These are phyloP conservation scores for Cercopithecus mitis DNA, from an alignment of 2,797 vertebrate species.

Conservation along the genomic window DNA sequence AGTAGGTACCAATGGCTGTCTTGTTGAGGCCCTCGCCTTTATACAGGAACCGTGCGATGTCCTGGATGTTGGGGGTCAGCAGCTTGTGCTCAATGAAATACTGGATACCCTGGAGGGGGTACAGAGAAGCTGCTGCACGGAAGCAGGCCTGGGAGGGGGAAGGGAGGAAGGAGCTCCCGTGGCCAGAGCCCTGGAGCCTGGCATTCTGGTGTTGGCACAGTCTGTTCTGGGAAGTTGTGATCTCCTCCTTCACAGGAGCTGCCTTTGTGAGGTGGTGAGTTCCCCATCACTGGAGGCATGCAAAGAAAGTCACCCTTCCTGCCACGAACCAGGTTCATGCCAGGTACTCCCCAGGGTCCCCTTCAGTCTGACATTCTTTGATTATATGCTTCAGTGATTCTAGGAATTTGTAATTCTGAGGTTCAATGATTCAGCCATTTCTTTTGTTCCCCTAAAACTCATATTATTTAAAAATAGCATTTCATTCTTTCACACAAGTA, in stretches of 20 bases:
- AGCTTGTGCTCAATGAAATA: slow-evolving; percentile 90
- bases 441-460: not conserved
- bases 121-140: not conserved
- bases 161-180: rapidly evolving
- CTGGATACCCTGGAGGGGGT: slow-evolving; percentile 88
- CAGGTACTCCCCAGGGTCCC: not conserved
- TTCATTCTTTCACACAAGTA: not conserved
- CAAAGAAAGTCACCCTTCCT: not conserved
- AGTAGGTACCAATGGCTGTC: slow-evolving; percentile 93
- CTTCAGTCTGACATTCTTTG: not conserved
- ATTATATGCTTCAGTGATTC: not conserved
- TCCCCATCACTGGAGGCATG: not conserved
- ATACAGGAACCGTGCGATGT: slow-evolving; percentile 93
- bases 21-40: slow-evolving; percentile 96
- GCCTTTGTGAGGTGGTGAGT: not conserved
- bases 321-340: not conserved
- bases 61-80: slow-evolving; percentile 83
- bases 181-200: not conserved
- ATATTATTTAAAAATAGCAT: not conserved
- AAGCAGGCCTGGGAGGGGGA: not conserved
- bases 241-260: not conserved
- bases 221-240: not conserved
- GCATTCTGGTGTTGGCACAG: not conserved
- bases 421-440: not conserved
- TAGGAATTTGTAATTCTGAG: not conserved